Conservation (phyloP, 1,140 invertebrate genomes). For the Caenorhabditis tropicalis region DNA sequence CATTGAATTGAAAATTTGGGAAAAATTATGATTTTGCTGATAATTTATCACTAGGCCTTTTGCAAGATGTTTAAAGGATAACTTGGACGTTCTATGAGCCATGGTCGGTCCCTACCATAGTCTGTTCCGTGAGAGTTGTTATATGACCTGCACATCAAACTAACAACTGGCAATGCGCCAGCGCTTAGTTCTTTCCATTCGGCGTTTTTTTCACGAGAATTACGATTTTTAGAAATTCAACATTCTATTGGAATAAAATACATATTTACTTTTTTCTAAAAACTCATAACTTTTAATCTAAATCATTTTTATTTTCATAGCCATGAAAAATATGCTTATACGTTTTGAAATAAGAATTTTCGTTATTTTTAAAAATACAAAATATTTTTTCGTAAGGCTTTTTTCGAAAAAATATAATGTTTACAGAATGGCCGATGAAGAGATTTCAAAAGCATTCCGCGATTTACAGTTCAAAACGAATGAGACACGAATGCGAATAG, state of each 20-base stretch:
- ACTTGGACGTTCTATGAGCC: neutral
- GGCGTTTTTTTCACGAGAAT: neutral
- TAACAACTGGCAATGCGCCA: neutral
- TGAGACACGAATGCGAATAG: constrained; percentile 41
- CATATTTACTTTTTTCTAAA: too few relatives aligned
- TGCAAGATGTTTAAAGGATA: neutral
- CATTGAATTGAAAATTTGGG: too few relatives aligned
- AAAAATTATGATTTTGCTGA: too few relatives aligned
- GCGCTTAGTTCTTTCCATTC: neutral
- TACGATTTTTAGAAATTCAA: neutral
- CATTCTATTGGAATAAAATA: too few relatives aligned
- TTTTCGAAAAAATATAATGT: neutral
- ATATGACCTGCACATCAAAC: constrained; percentile 34
- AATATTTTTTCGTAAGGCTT: neutral
- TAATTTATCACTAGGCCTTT: neutral
- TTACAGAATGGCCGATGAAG: neutral
- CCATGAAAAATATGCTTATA: neutral
- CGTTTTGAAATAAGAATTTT: too few relatives aligned
- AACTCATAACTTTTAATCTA: too few relatives aligned
- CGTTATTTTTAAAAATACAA: too few relatives aligned
- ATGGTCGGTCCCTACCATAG: constrained; percentile 33
- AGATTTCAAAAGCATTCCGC: constrained; percentile 45
- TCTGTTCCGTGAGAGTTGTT: neutral
- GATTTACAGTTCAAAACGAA: constrained; percentile 52
- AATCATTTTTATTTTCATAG: neutral